Evolutionary conservation across 2,113 vertebrate genomes (phyloP).

Genomic region (Salvelinus namaycush): DNA sequence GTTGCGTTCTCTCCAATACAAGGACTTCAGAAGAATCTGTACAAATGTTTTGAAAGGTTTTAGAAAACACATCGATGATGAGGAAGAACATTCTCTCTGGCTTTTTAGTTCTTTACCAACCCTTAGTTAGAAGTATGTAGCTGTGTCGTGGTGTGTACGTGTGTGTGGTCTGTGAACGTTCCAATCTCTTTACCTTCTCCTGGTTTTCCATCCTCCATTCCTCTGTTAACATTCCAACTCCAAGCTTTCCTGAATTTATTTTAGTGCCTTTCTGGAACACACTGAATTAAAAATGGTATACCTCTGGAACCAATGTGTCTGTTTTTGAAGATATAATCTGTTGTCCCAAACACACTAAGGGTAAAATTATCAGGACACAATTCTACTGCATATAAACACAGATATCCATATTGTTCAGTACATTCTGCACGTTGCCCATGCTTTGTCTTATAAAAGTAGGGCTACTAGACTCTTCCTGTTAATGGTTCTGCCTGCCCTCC

Average conservation of each 20-base stretch:
- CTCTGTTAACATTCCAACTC: constrained; percentile 31
- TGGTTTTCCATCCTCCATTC: constrained; percentile 2
- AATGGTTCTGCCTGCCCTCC: too few species aligned
- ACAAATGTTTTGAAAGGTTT: background rate
- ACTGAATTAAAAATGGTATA: constrained; percentile 77
- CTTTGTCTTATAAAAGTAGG: too few species aligned
- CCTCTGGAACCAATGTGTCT: constrained; percentile 53
- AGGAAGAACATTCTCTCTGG: background rate
- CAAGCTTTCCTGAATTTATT: constrained; percentile 68
- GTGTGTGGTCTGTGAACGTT: constrained; percentile 42
- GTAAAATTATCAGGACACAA: too few species aligned
- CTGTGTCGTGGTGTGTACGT: background rate
- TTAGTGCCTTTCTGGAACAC: constrained; percentile 81
- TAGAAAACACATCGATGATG: background rate
- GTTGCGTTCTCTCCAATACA: too few species aligned
- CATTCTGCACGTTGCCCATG: too few species aligned
- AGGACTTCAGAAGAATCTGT: background rate
- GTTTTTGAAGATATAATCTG: background rate
- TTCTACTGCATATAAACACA: too few species aligned
- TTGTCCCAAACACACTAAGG: too few species aligned
- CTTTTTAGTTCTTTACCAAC: background rate
- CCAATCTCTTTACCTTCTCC: constrained; percentile 28
- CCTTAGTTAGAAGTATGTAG: constrained; percentile 29
- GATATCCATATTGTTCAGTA: too few species aligned
- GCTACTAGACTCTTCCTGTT: too few species aligned